Percentiles rank a stretch among this genome's conserved stretches.
Conservation (phyloP, 1,140 invertebrate species). For the Panulirus ornatus region DNA sequence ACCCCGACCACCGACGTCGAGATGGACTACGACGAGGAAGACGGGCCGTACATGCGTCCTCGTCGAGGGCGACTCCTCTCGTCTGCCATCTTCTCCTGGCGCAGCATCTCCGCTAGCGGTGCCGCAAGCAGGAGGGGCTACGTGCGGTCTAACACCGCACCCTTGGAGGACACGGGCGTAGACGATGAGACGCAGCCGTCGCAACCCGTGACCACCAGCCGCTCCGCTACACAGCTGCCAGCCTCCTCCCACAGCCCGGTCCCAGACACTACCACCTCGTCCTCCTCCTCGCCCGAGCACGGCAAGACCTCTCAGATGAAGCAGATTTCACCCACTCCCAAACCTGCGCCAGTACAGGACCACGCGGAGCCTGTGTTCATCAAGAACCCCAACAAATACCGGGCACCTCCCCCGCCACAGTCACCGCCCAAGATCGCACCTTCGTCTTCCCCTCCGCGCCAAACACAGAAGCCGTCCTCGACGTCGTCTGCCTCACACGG, state of each 20-base stretch:
- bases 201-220: slow-evolving; percentile 63
- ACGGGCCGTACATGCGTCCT: slow-evolving; percentile 67
- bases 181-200: slow-evolving; percentile 51
- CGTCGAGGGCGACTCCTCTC: slow-evolving; percentile 71
- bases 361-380: slow-evolving; percentile 65
- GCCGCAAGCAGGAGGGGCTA: slow-evolving; percentile 61
- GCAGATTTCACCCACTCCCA: slow-evolving; percentile 21
- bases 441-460: slow-evolving; percentile 17
- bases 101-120: slow-evolving; percentile 68
- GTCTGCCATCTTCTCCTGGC: slow-evolving; percentile 74
- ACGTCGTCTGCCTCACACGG: not conserved
- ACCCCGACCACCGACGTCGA: slow-evolving; percentile 70
- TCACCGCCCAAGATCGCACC: slow-evolving; percentile 8
- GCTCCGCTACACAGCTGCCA: slow-evolving; percentile 71
- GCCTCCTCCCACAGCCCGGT: slow-evolving; percentile 27
- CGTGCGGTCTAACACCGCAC: slow-evolving; percentile 72
- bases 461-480: too few species aligned
- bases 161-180: slow-evolving; percentile 68
- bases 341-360: slow-evolving; percentile 18
- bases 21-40: slow-evolving; percentile 68
- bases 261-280: not conserved
- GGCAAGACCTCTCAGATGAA: slow-evolving; percentile 15
- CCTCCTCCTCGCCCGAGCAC: slow-evolving; percentile 4
- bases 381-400: slow-evolving; percentile 74
- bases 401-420: slow-evolving; percentile 70